These are phyloP conservation scores for Hypolimnas misippus DNA, from an alignment of 2,888 invertebrate species.

Conservation along the genomic window DNA sequence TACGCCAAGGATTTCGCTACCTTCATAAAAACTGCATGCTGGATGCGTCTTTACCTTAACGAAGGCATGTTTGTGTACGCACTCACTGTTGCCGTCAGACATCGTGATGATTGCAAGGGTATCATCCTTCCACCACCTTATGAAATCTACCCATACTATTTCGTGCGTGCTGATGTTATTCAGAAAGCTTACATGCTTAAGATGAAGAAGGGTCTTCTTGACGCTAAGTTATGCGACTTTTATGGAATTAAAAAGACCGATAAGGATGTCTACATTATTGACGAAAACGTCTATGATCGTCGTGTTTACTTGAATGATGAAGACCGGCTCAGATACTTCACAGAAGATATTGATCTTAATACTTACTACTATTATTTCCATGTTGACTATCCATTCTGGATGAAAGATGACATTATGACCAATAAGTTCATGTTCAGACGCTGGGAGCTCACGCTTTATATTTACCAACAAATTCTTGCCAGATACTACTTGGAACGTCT, in stretches of 20 bases:
- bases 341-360: constrained; percentile 87
- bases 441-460: constrained; percentile 83
- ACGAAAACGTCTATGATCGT: constrained; percentile 86
- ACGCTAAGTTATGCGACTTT: constrained; percentile 78
- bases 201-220: constrained; percentile 74
- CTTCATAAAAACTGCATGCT: constrained; percentile 79
- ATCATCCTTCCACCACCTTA: constrained; percentile 83
- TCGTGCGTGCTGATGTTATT: constrained; percentile 86
- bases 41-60: constrained; percentile 80
- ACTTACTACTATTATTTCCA: constrained; percentile 86
- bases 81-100: constrained; percentile 79
- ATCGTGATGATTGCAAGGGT: constrained; percentile 78
- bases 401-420: constrained; percentile 76
- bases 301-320: constrained; percentile 81
- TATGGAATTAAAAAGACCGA: constrained; percentile 78
- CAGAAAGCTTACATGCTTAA: constrained; percentile 81
- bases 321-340: constrained; percentile 85
- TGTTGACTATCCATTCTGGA: constrained; percentile 86
- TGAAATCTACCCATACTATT: constrained; percentile 86
- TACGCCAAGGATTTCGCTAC: constrained; percentile 81
- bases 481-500: constrained; percentile 83
- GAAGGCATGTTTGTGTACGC: constrained; percentile 85
- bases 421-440: constrained; percentile 68
- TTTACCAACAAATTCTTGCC: constrained; percentile 87
- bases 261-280: constrained; percentile 84